A percentile compares a stretch with the other conserved stretches of the same genome.
Conservation (phyloP, 2,797 vertebrate species). For the Sebastolobus altivelis region DNA sequence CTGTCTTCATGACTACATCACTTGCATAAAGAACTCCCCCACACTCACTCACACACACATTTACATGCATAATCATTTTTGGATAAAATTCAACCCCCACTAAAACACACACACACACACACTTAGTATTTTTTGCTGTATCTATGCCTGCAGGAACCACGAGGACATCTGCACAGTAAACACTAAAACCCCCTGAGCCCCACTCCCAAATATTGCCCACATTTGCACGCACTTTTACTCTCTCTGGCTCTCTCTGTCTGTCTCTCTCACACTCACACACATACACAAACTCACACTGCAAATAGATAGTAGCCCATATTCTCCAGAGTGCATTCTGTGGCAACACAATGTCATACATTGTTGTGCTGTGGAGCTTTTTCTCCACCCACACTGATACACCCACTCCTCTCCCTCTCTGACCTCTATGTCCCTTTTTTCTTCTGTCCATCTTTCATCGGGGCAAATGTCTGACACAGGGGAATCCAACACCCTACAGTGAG, state of each 20-base stretch:
- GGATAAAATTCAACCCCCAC: conserved; percentile 26
- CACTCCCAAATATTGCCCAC: conserved; percentile 67
- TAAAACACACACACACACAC: conserved; percentile 23
- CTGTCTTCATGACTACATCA: conserved; percentile 57
- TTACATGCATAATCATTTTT: conserved; percentile 55
- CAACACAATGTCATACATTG: conserved; percentile 52
- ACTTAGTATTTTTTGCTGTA: conserved; percentile 41
- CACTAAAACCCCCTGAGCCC: conserved; percentile 61
- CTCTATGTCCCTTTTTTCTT: not conserved
- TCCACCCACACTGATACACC: conserved; percentile 25
- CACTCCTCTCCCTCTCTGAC: conserved; percentile 10
- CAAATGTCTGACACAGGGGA: conserved; percentile 5
- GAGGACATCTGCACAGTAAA: conserved; percentile 75
- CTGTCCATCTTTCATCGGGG: conserved; percentile 1
- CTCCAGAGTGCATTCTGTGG: conserved; percentile 55
- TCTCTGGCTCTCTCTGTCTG: conserved; percentile 1
- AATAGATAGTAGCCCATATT: conserved; percentile 57
- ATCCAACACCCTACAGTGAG: not conserved
- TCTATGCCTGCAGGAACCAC: conserved; percentile 63
- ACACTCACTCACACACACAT: conserved; percentile 9
- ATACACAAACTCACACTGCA: conserved; percentile 28
- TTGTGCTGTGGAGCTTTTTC: conserved; percentile 39
- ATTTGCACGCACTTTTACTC: conserved; percentile 50
- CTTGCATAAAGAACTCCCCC: conserved; percentile 18
- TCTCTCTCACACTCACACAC: not conserved